Evolutionary conservation across 2,888 invertebrate genomes (phyloP).

Genomic region (Pristionchus mayeri): DNA sequence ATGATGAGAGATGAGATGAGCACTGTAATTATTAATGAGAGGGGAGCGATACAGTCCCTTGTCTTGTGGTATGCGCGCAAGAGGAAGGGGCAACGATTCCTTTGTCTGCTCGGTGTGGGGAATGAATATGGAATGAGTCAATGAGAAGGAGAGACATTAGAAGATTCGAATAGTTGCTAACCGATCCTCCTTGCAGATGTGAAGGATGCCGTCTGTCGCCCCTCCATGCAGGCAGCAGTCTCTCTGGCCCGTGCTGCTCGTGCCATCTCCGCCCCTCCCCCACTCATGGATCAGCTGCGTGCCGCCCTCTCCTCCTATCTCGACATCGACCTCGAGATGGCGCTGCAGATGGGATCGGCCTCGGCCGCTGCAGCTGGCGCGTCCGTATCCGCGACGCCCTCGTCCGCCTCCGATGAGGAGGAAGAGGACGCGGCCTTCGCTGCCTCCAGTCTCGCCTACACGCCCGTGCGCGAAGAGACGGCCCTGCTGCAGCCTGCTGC

Average conservation of each 20-base stretch:
- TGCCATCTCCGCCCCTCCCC: not conserved
- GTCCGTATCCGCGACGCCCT: not conserved
- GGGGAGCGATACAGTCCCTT: not conserved
- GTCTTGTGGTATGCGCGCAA: constrained; percentile 28
- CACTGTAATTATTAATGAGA: constrained; percentile 42
- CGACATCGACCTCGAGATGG: constrained; percentile 39
- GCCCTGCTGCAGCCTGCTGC: constrained; percentile 19
- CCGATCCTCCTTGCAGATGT: constrained; percentile 8
- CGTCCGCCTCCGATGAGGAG: not conserved
- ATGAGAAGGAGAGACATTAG: constrained; percentile 15
- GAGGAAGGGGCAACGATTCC: not conserved
- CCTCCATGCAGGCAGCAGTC: constrained; percentile 36
- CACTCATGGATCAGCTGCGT: not conserved
- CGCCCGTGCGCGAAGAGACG: not conserved
- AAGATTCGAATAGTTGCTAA: not conserved
- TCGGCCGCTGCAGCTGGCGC: not conserved
- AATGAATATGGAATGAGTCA: constrained; percentile 37
- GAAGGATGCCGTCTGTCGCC: constrained; percentile 15
- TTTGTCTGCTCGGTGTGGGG: not conserved
- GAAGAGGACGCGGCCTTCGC: not conserved
- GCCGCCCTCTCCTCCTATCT: not conserved
- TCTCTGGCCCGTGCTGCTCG: not conserved
- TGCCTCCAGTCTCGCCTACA: constrained; percentile 20
- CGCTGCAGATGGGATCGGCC: not conserved
- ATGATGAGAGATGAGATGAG: constrained; percentile 23